Evolutionary conservation across 2,888 invertebrate species (phyloP).

Genomic region (Anoncus sp.): DNA sequence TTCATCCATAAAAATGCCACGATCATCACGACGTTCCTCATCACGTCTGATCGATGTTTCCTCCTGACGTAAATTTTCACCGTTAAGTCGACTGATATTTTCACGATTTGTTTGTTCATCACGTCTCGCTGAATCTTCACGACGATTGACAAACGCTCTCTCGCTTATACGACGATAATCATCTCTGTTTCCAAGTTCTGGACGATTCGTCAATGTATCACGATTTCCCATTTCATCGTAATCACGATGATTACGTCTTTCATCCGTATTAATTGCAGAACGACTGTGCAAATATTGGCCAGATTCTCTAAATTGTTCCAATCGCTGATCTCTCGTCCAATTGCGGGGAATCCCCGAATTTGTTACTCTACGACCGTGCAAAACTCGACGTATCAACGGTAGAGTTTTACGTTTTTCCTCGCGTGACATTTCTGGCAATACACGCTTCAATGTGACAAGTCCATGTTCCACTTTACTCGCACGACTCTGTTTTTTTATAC

Average conservation of each 20-base stretch:
- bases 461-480: constrained; percentile 62
- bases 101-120: constrained; percentile 7
- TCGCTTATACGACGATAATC: constrained; percentile 24
- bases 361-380: constrained; percentile 42
- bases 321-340: constrained; percentile 37
- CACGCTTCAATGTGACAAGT: constrained; percentile 57
- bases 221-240: constrained; percentile 27
- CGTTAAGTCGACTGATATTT: constrained; percentile 1
- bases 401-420: constrained; percentile 60
- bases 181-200: constrained; percentile 16
- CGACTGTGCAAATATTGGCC: constrained; percentile 19
- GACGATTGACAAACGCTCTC: constrained; percentile 9
- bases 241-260: constrained; percentile 28
- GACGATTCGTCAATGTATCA: constrained; percentile 2
- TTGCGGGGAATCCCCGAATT: constrained; percentile 25
- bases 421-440: constrained; percentile 59
- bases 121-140: neutral
- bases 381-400: constrained; percentile 50
- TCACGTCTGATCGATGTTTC: constrained; percentile 18
- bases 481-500: constrained; percentile 59
- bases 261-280: constrained; percentile 11
- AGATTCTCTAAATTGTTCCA: constrained; percentile 12
- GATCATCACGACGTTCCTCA: constrained; percentile 14
- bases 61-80: constrained; percentile 1
- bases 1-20: neutral